Base-by-base conservation (phyloP, 2,797 vertebrate genomes). In the Pelobates cultripes region DNA sequence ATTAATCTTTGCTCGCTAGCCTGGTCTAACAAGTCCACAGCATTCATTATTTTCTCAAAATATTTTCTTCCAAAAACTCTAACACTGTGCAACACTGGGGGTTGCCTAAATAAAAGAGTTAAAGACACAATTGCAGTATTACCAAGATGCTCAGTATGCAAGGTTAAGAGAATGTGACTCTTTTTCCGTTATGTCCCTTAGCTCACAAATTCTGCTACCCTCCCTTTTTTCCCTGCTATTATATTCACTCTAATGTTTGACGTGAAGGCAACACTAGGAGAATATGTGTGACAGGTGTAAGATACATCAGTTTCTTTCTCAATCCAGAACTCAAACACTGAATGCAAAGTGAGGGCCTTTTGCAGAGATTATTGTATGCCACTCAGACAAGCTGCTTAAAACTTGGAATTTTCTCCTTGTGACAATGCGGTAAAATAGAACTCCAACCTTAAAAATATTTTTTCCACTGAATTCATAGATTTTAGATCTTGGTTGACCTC, bases 401-500 rank as follows among this genome's bases (percentile, higher is more conserved):
- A 83, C 70, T 83, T 77, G 66, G 79, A 70, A 83, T 83, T 73
- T 79, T 79, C 77, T 6, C 45, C 77, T 66, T 66, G 77, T 79
- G 63, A 70, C 55, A 75, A 15, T 51, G n/a, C 60, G 14, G 44
- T 14, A 14, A 76, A 66, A 78, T 70, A 77, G 79, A 75, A 64
- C 72, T 71, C 66, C 82, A 75, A 69, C 42, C 66, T 60, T 47
- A 47, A 73, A 64, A 60, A 70, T 14, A 75, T 64, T 63, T 13
- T 55, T 73, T 70, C 61, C 53, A 70, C 66, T 3, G 57, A 69
- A 83, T 71, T 79, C 82, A 68, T 44, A 53, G 45, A 57, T 70
- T 79, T 43, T 83, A 79, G 70, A 78, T 83, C 53, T 83, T 70
- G 64, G 70, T 69, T 78, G 81, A 83, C 81, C 76, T 83, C 81